These are phyloP conservation scores for Caenorhabditis doughertyi DNA, from an alignment of 2,888 invertebrate genomes.

Conservation along the genomic window DNA sequence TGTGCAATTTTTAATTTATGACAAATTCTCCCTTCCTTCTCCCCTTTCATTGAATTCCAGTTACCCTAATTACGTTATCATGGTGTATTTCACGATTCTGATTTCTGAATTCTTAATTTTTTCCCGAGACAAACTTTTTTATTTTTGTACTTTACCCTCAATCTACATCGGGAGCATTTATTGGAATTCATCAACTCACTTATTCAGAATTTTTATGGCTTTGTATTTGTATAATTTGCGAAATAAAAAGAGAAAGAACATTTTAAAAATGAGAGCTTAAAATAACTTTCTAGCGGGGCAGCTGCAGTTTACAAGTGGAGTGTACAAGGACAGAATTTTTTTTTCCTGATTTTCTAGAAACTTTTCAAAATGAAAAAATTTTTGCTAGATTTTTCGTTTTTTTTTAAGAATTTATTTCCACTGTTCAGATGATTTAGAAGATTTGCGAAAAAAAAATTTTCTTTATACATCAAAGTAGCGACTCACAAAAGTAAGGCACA, in stretches of 20 bases:
- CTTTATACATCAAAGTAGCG: too few species aligned
- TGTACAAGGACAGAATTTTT: too few species aligned
- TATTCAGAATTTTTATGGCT: slow-evolving; percentile 21
- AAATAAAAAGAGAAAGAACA: slow-evolving; percentile 10
- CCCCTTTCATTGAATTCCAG: slow-evolving; percentile 14
- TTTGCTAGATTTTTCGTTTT: too few species aligned
- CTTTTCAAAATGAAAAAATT: too few species aligned
- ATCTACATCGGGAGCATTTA: slow-evolving; percentile 53
- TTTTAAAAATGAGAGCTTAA: background rate
- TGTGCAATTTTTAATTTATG: slow-evolving; percentile 57
- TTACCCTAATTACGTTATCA: slow-evolving; percentile 8
- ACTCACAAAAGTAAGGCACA: too few species aligned
- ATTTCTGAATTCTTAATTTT: slow-evolving; percentile 3
- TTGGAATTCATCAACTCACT: slow-evolving; percentile 52
- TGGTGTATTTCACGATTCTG: slow-evolving; percentile 13
- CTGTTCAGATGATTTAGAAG: too few species aligned
- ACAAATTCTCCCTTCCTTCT: background rate
- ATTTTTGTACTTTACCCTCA: slow-evolving; percentile 30
- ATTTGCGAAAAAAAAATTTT: too few species aligned
- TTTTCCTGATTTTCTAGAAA: too few species aligned
- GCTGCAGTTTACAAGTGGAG: too few species aligned
- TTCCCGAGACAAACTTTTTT: slow-evolving; percentile 7
- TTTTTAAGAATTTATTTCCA: too few species aligned
- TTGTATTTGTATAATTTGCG: slow-evolving; percentile 58
- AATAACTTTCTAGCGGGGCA: background rate